These are phyloP conservation scores for Onychostruthus taczanowskii DNA, from an alignment of 2,113 vertebrate species.

Conservation along the genomic window DNA sequence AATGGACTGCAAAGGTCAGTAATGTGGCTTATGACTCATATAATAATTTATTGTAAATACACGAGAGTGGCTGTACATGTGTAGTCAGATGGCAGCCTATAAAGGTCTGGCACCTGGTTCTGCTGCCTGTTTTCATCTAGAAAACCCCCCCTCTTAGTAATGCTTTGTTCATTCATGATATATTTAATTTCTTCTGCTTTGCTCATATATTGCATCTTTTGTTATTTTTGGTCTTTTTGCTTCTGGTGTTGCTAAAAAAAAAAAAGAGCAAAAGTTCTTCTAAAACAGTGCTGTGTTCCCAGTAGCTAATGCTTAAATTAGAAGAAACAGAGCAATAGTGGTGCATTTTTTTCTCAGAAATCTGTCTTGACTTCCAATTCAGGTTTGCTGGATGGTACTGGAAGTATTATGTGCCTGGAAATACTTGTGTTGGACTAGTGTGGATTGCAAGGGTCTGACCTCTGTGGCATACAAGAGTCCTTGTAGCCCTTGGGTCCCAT, in stretches of 20 bases:
- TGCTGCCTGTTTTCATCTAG: background rate
- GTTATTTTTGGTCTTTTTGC: background rate
- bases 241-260: background rate
- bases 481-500: background rate
- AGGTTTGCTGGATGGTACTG: background rate
- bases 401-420: background rate
- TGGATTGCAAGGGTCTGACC: background rate
- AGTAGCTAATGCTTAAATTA: background rate
- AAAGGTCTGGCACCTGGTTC: background rate
- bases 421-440: background rate
- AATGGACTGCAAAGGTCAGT: conserved; percentile 60
- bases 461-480: background rate
- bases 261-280: background rate
- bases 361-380: background rate
- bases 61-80: background rate
- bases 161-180: background rate
- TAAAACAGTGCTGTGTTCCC: background rate
- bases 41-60: conserved; percentile 22
- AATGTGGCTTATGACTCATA: conserved; percentile 12
- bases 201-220: background rate
- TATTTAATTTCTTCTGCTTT: background rate
- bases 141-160: fast-evolving
- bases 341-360: background rate
- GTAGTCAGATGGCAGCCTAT: background rate
- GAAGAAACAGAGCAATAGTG: background rate